phyloP scores from a whole-genome alignment of 2,113 vertebrate genomes.

The Dunckerocampus dactyliophorus region DNA sequence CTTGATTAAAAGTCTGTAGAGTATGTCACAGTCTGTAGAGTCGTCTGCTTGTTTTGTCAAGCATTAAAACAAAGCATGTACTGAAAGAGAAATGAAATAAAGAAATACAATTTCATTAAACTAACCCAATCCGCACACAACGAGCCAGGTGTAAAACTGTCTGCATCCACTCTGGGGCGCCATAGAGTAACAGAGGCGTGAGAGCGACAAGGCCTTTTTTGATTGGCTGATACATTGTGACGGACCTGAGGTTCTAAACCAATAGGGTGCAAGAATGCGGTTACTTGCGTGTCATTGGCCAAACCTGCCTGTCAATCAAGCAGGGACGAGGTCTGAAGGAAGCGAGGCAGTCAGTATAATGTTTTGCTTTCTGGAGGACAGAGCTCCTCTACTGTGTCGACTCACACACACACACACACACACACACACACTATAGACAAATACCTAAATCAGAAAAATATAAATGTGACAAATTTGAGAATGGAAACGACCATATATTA shows the following conservation, averaged over 20 bases:
- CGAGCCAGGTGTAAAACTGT: constrained; percentile 25
- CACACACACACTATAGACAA: constrained; percentile 8
- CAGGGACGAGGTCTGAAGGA: constrained; percentile 13
- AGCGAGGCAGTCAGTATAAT: constrained; percentile 49
- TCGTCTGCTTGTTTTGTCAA: constrained; percentile 35
- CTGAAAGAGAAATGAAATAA: constrained; percentile 40
- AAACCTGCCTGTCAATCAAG: constrained; percentile 65
- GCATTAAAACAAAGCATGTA: constrained; percentile 37
- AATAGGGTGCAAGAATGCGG: constrained; percentile 29
- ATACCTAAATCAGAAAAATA: background rate
- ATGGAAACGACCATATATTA: background rate
- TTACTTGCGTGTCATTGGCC: constrained; percentile 55
- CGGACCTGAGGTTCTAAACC: background rate
- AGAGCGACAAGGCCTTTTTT: background rate
- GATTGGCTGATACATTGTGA: constrained; percentile 44
- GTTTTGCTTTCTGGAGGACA: constrained; percentile 52
- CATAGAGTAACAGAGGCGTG: constrained; percentile 37
- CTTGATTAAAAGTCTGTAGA: constrained; percentile 15
- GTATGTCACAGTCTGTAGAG: background rate
- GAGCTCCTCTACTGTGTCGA: constrained; percentile 49
- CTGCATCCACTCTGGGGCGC: constrained; percentile 67
- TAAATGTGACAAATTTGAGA: background rate
- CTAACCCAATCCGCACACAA: constrained; percentile 41
- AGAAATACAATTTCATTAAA: constrained; percentile 28
- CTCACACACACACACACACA: constrained; percentile 12